Evolutionary conservation across 2,888 invertebrate genomes (phyloP).

Genomic region (Gymnocheta viridis): DNA sequence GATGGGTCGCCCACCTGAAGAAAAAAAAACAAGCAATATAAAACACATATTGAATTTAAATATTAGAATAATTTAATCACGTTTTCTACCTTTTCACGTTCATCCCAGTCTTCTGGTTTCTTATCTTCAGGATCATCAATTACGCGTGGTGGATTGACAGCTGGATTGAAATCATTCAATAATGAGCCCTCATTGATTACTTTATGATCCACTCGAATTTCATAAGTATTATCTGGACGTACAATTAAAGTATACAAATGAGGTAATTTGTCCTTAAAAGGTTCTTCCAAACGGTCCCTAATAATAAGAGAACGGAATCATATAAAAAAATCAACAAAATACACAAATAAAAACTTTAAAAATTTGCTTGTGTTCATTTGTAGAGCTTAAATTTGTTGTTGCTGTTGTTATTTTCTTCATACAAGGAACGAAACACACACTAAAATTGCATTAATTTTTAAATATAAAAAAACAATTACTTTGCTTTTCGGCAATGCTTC

Average conservation of each 20-base stretch:
- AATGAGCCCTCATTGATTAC: slow-evolving; percentile 93
- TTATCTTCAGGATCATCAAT: slow-evolving; percentile 94
- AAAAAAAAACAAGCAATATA: neutral
- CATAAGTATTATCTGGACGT: slow-evolving; percentile 90
- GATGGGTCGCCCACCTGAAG: slow-evolving; percentile 91
- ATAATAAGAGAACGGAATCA: slow-evolving; percentile 41
- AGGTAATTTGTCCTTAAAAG: slow-evolving; percentile 95
- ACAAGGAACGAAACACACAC: neutral
- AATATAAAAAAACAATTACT: slow-evolving; percentile 82
- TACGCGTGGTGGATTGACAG: slow-evolving; percentile 97
- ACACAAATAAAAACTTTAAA: slow-evolving; percentile 36
- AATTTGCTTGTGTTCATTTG: no score
- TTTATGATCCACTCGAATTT: slow-evolving; percentile 91
- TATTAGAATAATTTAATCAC: neutral
- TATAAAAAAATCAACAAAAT: slow-evolving; percentile 18
- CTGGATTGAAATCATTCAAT: slow-evolving; percentile 93
- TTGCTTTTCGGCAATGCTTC: slow-evolving; percentile 97
- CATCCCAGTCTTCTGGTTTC: slow-evolving; percentile 98
- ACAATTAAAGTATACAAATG: slow-evolving; percentile 92
- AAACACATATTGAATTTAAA: neutral
- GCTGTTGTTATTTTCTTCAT: neutral
- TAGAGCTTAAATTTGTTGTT: neutral
- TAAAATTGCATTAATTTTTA: neutral
- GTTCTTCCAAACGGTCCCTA: slow-evolving; percentile 90
- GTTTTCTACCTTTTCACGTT: slow-evolving; percentile 86